Evolutionary conservation across 2,888 invertebrate genomes (phyloP).

Genomic region (Heliconius charithonia): DNA sequence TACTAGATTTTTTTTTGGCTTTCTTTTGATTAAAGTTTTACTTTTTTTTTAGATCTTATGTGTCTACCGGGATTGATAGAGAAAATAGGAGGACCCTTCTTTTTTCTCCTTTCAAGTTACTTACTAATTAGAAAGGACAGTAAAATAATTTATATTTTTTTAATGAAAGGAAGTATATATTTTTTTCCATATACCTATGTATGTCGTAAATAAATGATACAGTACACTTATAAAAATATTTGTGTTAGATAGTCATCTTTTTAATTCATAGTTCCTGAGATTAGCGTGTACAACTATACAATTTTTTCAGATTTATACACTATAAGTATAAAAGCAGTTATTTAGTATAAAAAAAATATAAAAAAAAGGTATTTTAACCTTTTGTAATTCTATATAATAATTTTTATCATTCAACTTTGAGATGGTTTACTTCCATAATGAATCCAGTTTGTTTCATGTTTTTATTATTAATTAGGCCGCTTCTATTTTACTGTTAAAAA

Average conservation of each 20-base stretch:
- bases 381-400: background rate
- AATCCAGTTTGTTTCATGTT: constrained; percentile 30
- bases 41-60: background rate
- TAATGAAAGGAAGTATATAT: too few relatives aligned
- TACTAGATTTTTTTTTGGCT: background rate
- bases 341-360: background rate
- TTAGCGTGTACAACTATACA: background rate
- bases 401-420: constrained; percentile 9
- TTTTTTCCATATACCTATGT: too few relatives aligned
- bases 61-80: background rate
- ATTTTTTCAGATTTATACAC: background rate
- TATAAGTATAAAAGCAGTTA: too few relatives aligned
- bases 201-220: too few relatives aligned
- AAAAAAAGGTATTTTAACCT: background rate
- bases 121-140: background rate
- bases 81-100: background rate
- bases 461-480: constrained; percentile 32
- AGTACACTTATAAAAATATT: too few relatives aligned
- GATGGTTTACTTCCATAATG: constrained; percentile 29
- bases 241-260: too few relatives aligned
- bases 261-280: background rate
- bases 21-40: background rate
- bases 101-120: background rate
- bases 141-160: too few relatives aligned
- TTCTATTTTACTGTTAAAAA: constrained; percentile 29